Evolutionary conservation across 64 coral and sea anemone species (phyloP), one percentile per base, ranked within the genome.

Genomic region (Platygyra sinensis): DNA sequence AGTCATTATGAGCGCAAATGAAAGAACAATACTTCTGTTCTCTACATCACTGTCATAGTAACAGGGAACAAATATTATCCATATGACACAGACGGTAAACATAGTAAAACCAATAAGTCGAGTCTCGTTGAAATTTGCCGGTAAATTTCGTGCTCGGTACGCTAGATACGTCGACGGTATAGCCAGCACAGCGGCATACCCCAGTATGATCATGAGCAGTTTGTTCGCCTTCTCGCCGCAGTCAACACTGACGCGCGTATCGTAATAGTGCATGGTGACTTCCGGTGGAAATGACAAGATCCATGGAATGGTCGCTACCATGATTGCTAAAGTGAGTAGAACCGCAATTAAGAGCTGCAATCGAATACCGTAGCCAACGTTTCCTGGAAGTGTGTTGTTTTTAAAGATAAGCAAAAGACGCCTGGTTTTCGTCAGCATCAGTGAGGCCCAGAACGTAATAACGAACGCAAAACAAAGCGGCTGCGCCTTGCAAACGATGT

Each of bases 51-150:
- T 91, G 59, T 86, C 88, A 30, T 90, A 87, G 60, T 90, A 96
- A 15, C 78, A 81, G 17, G 88, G 88, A 19, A 97, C 80, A 11
- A 86, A 88, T 25, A 89, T 80, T 4, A 86, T 79, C 67, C 92
- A 73, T 36, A 97, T 97, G 1, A 97, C 88, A 64, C 95, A 97
- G 12, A 94, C 89, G 6, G 92, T 94, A 38, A 97, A 97, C 92
- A 97, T 94, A 27, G 95, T 89, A 16, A 97, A 97, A 2, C 95
- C 92, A 19, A 97, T 97, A 62, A 94, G 82, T 10, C 92, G 83
- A 8, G 95, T 93, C 62, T 97, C 95, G 77, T 97, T 97, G 71
- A 97, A 97, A 39, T 97, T 94, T 55, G 86, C 88, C 17, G 95
- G 95, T 14, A 97, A 42, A 51, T 93, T 80, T 39, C 89, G 89